Percentiles rank a stretch among this genome's conserved stretches.
phyloP scores from a whole-genome alignment of 2,888 invertebrate genomes.

The Zaprionus obscuricornis region DNA sequence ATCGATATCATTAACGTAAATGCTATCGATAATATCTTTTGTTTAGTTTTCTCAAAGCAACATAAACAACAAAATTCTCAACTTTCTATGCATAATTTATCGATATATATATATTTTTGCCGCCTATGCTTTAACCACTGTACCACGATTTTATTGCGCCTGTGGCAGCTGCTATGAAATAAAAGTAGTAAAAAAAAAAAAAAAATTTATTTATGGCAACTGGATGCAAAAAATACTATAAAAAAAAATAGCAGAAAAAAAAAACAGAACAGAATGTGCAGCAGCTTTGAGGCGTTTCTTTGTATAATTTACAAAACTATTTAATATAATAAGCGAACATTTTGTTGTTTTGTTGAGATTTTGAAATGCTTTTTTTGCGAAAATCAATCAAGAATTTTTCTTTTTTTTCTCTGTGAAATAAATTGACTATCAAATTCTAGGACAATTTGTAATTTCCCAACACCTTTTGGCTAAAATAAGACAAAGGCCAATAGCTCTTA shows the following conservation, averaged over 20 bases:
- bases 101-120: conserved; percentile 8
- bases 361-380: no score
- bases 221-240: conserved; percentile 3
- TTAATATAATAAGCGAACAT: conserved; percentile 57
- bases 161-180: conserved; percentile 54
- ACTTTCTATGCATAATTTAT: conserved; percentile 4
- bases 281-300: conserved; percentile 26
- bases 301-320: conserved; percentile 69
- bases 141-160: conserved; percentile 48
- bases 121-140: conserved; percentile 24
- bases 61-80: not conserved
- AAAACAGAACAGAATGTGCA: no score
- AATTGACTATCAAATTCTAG: no score
- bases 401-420: no score
- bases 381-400: conserved; percentile 66
- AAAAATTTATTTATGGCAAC: conserved; percentile 59
- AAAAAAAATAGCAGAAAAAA: no score
- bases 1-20: no score
- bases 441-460: no score
- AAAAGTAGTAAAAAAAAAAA: conserved; percentile 13
- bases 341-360: no score
- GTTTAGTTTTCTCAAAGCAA: no score
- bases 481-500: no score
- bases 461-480: no score
- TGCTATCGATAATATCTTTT: no score